A percentile compares a stretch with the other conserved stretches of the same genome.
Evolutionary conservation across 1,140 invertebrate genomes (phyloP).

Genomic region (Sogatella furcifera): DNA sequence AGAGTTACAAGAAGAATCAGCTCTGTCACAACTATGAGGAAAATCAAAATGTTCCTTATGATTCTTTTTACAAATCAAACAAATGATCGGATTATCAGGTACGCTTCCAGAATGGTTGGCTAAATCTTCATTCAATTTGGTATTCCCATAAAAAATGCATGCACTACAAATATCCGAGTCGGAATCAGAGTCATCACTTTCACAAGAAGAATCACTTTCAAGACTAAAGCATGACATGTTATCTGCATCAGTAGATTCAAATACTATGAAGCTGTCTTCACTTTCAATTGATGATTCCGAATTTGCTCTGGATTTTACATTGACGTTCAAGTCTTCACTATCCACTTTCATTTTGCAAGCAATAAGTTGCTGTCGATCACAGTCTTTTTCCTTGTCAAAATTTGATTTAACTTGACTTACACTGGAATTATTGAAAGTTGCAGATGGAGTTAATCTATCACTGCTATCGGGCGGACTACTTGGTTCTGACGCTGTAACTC

Average conservation of each 20-base stretch:
- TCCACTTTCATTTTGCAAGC: too few relatives aligned
- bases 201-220: constrained; percentile 17
- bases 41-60: neutral
- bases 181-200: constrained; percentile 18
- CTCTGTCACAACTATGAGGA: neutral
- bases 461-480: neutral
- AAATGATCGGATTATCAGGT: neutral
- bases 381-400: constrained; percentile 4
- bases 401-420: neutral
- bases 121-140: constrained; percentile 2
- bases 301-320: constrained; percentile 11
- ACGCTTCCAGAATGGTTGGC: neutral
- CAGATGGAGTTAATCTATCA: neutral
- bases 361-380: constrained; percentile 2
- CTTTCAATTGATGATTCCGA: constrained; percentile 34
- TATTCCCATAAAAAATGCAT: neutral
- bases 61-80: neutral
- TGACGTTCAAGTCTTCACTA: constrained; percentile 14
- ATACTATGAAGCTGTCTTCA: constrained; percentile 35
- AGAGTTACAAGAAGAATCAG: too few relatives aligned
- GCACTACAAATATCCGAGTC: constrained; percentile 15
- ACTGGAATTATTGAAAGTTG: neutral
- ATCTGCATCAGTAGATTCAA: constrained; percentile 19
- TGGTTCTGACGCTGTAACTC: neutral
- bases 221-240: neutral